Base-by-base conservation (phyloP, 1,140 invertebrate species). In the Sinella curviseta region DNA sequence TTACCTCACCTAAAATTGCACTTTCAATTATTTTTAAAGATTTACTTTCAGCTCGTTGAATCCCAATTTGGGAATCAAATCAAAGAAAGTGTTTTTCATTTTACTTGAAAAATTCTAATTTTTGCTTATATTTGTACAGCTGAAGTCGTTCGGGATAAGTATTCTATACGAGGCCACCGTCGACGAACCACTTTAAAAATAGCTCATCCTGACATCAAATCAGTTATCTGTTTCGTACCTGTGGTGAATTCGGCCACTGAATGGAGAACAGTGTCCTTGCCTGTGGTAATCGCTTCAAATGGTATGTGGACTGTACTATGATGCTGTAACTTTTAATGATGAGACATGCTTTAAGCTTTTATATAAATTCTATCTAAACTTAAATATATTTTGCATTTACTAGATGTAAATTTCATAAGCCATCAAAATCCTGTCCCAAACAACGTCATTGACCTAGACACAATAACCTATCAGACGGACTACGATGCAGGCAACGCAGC, bases 241-340 rank as follows among this genome's bases (percentile, higher is more conserved):
- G 74, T 79, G 24, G 74, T 75, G 28, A 78, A 81, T 34, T 74
- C 67, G 20, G 54, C 80, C 0, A 78, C 80, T 1, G 80, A 81
- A 57, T 81, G 80, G 80, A 70, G 80, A 74, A 81, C 77, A 1
- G 31, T 76, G 0, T 81, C 80, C 17, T 48, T 81, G 26, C 80
- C 80, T 1, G 31, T 81, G 16, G 65, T 70, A 24, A 70, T 70
- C 8, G 57, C 57, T 65, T 65, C 57, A 65, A 65, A 65, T 26
- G 57, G 57, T 65, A 17, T 26, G 39, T 60, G 57, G 8, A n/a
- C n/a, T n/a, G n/a, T n/a, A n/a, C n/a, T n/a, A n/a, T n/a, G n/a
- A n/a, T n/a, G n/a, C n/a, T n/a, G n/a, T n/a, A n/a, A n/a, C n/a
- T n/a, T n/a, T n/a, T n/a, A n/a, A n/a, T n/a, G n/a, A n/a, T n/a